Evolutionary conservation across 2,113 vertebrate genomes (phyloP).

Genomic region (Nematolebias whitei): DNA sequence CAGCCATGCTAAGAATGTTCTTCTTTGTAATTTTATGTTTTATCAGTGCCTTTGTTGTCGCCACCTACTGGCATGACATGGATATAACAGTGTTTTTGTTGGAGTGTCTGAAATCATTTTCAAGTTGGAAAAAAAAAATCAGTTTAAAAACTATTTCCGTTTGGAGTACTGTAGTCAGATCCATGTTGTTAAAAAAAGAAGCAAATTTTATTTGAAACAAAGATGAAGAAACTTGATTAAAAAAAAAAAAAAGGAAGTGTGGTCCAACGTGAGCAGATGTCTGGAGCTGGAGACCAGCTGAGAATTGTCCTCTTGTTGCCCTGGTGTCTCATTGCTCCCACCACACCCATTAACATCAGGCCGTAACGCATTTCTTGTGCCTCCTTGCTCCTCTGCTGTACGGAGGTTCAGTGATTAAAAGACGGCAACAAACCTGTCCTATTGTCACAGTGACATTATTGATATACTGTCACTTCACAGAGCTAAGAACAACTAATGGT

Average conservation of each 20-base stretch:
- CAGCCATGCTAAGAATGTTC: no score
- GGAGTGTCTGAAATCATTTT: no score
- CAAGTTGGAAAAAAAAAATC: no score
- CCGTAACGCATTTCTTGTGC: conserved; percentile 78
- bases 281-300: conserved; percentile 29
- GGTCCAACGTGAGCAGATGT: conserved; percentile 12
- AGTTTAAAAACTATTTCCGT: no score
- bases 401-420: conserved; percentile 82
- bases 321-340: conserved; percentile 62
- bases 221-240: no score
- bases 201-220: no score
- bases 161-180: no score
- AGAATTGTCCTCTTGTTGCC: conserved; percentile 60
- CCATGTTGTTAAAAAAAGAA: no score
- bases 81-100: no score
- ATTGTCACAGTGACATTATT: conserved; percentile 84
- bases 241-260: no score
- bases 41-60: no score
- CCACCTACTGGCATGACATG: no score
- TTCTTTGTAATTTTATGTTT: not conserved
- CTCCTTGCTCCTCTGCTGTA: conserved; percentile 71
- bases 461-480: conserved; percentile 84
- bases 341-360: conserved; percentile 71
- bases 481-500: conserved; percentile 82
- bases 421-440: conserved; percentile 87